Percentiles rank a stretch among this genome's conserved stretches.
Conservation (phyloP, 2,113 vertebrate genomes). For the Formicarius rufipectus region DNA sequence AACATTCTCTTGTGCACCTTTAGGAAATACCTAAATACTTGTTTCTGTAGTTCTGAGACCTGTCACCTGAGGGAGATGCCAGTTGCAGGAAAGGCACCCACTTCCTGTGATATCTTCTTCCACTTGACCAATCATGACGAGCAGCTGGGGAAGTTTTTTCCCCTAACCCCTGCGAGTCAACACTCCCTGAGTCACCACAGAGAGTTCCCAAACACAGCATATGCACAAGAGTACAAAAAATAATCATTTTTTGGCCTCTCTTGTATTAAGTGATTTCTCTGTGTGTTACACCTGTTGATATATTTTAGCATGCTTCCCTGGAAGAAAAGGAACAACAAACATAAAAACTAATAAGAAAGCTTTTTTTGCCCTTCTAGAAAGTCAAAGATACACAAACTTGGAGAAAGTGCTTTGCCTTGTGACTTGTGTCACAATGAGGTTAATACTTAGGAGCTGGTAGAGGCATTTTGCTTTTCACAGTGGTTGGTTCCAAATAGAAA, state of each 20-base stretch:
- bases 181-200: neutral
- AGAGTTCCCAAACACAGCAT: neutral
- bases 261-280: neutral
- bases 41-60: neutral
- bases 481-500: neutral
- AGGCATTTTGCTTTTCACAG: neutral
- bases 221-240: neutral
- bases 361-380: neutral
- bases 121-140: neutral
- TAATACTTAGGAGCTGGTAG: neutral
- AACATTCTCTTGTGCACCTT: neutral
- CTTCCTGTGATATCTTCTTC: neutral
- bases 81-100: neutral
- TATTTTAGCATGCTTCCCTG: neutral
- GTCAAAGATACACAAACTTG: neutral
- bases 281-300: fast-evolving
- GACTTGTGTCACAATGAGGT: neutral
- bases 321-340: neutral
- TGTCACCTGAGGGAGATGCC: neutral
- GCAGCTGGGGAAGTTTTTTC: neutral
- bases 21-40: neutral
- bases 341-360: fast-evolving
- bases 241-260: neutral
- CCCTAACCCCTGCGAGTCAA: fast-evolving
- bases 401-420: neutral